A percentile compares a stretch with the other conserved stretches of the same genome.
Evolutionary conservation across 2,888 invertebrate species (phyloP).

Genomic region (Cheilosia grossa): DNA sequence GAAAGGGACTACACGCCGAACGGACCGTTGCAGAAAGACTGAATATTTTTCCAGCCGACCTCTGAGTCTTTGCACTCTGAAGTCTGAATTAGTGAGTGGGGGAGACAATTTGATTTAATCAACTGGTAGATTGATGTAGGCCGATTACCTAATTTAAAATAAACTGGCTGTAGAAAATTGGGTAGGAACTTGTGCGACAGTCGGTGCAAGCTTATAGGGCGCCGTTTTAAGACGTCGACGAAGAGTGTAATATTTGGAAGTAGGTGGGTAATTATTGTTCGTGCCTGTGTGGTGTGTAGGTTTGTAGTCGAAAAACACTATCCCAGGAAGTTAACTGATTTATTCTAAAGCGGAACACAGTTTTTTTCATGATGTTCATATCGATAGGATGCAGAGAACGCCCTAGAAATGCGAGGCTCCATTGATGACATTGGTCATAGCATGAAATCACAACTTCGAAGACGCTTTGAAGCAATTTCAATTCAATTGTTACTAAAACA

Average conservation of each 20-base stretch:
- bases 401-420: no score
- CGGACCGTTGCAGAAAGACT: conserved; percentile 60
- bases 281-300: no score
- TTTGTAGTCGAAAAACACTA: no score
- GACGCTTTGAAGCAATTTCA: no score
- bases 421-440: no score
- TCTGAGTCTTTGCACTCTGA: conserved; percentile 40
- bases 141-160: conserved; percentile 68
- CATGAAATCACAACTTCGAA: no score
- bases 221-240: neutral
- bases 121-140: conserved; percentile 45
- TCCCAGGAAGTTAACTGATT: no score
- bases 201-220: neutral
- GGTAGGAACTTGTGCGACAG: conserved; percentile 6
- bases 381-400: no score
- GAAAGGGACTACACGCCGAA: conserved; percentile 42
- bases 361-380: no score
- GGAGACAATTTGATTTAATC: conserved; percentile 60
- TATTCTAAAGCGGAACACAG: no score
- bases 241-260: neutral
- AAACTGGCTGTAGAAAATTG: conserved; percentile 43
- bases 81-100: conserved; percentile 18
- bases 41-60: conserved; percentile 24
- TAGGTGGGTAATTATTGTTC: no score
- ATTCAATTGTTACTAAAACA: no score